Conservation (phyloP, 2,888 invertebrate genomes). For the Unio pictorum region DNA sequence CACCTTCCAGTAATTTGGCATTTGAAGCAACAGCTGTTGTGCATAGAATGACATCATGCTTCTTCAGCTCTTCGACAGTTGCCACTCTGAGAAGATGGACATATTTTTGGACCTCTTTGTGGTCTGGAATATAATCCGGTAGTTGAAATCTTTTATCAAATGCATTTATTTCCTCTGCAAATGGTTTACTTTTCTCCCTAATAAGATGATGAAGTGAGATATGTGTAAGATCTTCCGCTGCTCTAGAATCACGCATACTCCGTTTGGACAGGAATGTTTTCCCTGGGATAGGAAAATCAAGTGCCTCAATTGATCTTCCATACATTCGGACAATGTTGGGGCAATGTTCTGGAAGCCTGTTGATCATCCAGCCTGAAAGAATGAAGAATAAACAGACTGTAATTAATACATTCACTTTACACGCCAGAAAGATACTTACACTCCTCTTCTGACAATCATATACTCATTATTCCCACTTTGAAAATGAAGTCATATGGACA, state of each 20-base stretch:
- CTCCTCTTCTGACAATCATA: too few relatives aligned
- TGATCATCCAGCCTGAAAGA: conserved; percentile 30
- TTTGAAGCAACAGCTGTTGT: conserved; percentile 51
- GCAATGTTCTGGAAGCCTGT: conserved; percentile 27
- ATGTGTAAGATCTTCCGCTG: conserved; percentile 23
- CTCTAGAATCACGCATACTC: conserved; percentile 21
- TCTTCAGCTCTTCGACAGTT: conserved; percentile 34
- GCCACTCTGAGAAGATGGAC: conserved; percentile 26
- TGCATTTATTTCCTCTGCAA: conserved; percentile 18
- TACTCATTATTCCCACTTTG: too few relatives aligned
- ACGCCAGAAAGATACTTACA: too few relatives aligned
- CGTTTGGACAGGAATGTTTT: conserved; percentile 30
- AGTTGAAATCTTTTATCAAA: conserved; percentile 26
- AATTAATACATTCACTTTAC: background rate
- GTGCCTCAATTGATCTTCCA: conserved; percentile 48
- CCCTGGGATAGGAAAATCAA: conserved; percentile 58
- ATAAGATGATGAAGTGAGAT: conserved; percentile 45
- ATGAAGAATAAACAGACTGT: background rate
- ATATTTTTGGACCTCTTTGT: conserved; percentile 27
- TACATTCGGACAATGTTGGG: conserved; percentile 61
- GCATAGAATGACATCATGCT: conserved; percentile 50
- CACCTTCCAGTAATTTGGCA: conserved; percentile 23
- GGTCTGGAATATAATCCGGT: conserved; percentile 7
- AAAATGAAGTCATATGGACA: too few relatives aligned
- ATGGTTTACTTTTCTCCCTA: conserved; percentile 24